Evolutionary conservation across 1,140 invertebrate genomes (phyloP).

Genomic region (Nylanderia fulva): DNA sequence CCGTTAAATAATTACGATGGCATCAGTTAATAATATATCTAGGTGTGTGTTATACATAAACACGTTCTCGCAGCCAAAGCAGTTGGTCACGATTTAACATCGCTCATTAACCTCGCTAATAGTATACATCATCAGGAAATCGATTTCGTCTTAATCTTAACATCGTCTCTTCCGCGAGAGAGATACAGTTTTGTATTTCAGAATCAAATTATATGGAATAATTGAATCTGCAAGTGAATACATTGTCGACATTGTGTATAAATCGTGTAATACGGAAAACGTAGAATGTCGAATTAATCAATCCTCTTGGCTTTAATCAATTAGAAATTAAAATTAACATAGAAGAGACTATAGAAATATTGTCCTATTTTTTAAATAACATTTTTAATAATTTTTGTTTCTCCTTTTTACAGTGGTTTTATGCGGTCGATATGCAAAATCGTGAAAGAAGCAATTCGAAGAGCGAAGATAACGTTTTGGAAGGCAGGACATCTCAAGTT

Average conservation of each 20-base stretch:
- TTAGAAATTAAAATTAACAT: too few species aligned
- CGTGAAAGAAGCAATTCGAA: too few species aligned
- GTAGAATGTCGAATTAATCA: not conserved
- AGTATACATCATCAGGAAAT: conserved; percentile 45
- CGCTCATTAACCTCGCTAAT: conserved; percentile 55
- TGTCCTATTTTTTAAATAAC: too few species aligned
- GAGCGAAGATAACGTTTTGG: too few species aligned
- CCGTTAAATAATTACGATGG: not conserved
- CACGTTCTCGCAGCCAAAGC: conserved; percentile 29
- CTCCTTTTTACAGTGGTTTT: too few species aligned
- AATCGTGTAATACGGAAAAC: too few species aligned
- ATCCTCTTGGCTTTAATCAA: not conserved
- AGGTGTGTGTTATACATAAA: conserved; percentile 23
- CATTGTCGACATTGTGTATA: not conserved
- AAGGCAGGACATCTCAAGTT: too few species aligned
- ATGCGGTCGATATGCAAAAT: too few species aligned
- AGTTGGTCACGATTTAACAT: conserved; percentile 54
- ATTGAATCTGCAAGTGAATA: conserved; percentile 11
- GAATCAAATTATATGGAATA: conserved; percentile 34
- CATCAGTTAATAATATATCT: conserved; percentile 27
- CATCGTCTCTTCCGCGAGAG: conserved; percentile 12
- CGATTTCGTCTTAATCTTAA: conserved; percentile 42
- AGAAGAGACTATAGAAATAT: too few species aligned
- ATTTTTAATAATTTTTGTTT: too few species aligned
- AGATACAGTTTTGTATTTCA: conserved; percentile 11